Base-by-base conservation (phyloP, 2,888 invertebrate genomes). In the Trimorus sp. region DNA sequence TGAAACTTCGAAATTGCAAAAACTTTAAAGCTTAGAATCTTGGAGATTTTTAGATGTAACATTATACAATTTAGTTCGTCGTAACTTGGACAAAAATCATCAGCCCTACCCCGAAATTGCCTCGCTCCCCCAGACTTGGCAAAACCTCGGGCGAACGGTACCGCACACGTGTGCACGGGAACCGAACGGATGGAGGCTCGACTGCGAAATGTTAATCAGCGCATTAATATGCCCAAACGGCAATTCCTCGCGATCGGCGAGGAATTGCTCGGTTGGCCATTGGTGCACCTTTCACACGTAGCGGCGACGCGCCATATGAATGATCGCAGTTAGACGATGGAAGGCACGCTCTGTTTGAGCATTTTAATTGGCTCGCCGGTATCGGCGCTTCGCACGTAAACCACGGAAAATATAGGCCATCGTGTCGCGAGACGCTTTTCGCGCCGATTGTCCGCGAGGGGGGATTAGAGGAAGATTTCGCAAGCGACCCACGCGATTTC, bases 281-380 rank as follows among this genome's bases (percentile, higher is more conserved):
- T 60, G 53, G 75, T 65, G 66, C 48, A 80, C 80, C 80, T 80
- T 80, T 80, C 80, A 80, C 80, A 75, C 49, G 65, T 71, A 66
- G 60, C 42, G 38, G 62, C 75, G 51, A 66, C 59, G 60, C 66
- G 53, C 63, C 73, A 63, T 81, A 77, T 81, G 68, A 81, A 77
- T 69, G 74, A 82, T 74, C 56, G 77, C 82, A 82, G 74, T 82
- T 82, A 78, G 73, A 26, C 26, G 26, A 73, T 79, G 42, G 63
- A 63, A 74, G 63, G 74, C 82, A 82, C 82, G 82, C 82, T 82
- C 82, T 82, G 82, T 82, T 82, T 82, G 53, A 82, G 82, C 82
- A 78, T 78, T 82, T 82, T 82, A 82, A 82, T 82, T 82, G 82
- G 78, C 82, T 70, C 60, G 48, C 36, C 53, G 49, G 38, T 66